Percentiles rank a stretch among this genome's conserved stretches.
phyloP scores from a whole-genome alignment of 2,797 vertebrate species.

The Smutsia gigantea region DNA sequence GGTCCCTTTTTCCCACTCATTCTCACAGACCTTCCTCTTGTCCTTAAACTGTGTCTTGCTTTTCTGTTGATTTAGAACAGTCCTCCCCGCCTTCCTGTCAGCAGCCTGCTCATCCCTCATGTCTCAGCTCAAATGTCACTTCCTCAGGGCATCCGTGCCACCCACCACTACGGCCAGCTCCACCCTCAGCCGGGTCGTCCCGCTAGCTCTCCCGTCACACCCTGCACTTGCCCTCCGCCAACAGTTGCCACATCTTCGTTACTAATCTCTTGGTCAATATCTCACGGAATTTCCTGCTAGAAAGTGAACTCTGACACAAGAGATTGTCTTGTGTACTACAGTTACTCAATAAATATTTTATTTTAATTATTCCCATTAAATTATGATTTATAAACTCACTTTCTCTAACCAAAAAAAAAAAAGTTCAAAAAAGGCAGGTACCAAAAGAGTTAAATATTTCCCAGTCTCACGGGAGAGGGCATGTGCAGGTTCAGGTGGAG shows the following conservation, averaged over 20 bases:
- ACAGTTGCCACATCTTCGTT: neutral
- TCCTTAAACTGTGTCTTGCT: neutral
- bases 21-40: neutral
- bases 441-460: neutral
- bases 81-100: neutral
- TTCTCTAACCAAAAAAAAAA: neutral
- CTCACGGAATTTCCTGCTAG: neutral
- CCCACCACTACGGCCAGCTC: neutral
- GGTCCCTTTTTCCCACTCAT: neutral
- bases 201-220: neutral
- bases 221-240: neutral
- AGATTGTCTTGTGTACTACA: neutral
- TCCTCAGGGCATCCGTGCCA: neutral
- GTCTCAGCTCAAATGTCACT: neutral
- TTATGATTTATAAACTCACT: neutral
- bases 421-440: neutral
- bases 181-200: neutral
- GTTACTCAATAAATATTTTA: neutral
- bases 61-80: neutral
- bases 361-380: neutral
- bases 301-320: neutral
- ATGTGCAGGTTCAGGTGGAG: fast-evolving
- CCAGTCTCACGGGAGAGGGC: fast-evolving
- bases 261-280: neutral
- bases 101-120: too few relatives aligned